Base-by-base conservation (phyloP, 2,888 invertebrate species). In the Chymomyza caudatula region DNA sequence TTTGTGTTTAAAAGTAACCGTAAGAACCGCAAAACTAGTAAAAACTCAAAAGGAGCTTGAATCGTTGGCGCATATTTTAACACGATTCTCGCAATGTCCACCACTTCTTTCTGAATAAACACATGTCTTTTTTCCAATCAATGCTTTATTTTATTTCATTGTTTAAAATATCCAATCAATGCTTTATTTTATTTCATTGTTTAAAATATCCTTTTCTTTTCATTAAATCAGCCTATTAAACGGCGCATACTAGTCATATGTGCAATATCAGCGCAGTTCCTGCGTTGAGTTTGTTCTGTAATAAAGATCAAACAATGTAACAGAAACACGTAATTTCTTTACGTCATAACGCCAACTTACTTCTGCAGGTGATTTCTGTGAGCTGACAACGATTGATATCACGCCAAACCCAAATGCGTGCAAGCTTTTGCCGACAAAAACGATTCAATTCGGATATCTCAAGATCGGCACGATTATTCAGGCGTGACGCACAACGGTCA, bases 311-410 rank as follows among this genome's bases (percentile, higher is more conserved):
- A 8, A 8, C 29, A 19, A 22, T 42, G 2, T n/a, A n/a, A n/a
- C n/a, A n/a, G n/a, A n/a, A n/a, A n/a, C n/a, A 25, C 5, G 2
- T 5, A 17, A 20, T n/a, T n/a, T n/a, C n/a, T n/a, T n/a, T n/a
- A n/a, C n/a, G n/a, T n/a, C 37, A 4, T 2, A 3, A 4, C n/a
- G 5, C 2, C 15, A 42, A 51, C 64, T 65, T 62, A 71, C 71
- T 57, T 8, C 29, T 20, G 37, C 71, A 71, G 22, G 29, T 53
- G 5, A 63, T 19, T 47, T 47, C 58, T 2, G 54, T 47, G 4
- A 71, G 20, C 11, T 71, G 60, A 51, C 71, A 71, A n/a, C 62
- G 56, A 19, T 43, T 57, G 17, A 65, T 2, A 54, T 67, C 15
- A 4, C 60, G 43, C 71, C 71, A 71, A 5, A 29, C 5, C 59